Percentiles rank a stretch among this genome's conserved stretches.
These are phyloP conservation scores for Zootermopsis nevadensis DNA, from an alignment of 2,888 invertebrate species.

Conservation along the genomic window DNA sequence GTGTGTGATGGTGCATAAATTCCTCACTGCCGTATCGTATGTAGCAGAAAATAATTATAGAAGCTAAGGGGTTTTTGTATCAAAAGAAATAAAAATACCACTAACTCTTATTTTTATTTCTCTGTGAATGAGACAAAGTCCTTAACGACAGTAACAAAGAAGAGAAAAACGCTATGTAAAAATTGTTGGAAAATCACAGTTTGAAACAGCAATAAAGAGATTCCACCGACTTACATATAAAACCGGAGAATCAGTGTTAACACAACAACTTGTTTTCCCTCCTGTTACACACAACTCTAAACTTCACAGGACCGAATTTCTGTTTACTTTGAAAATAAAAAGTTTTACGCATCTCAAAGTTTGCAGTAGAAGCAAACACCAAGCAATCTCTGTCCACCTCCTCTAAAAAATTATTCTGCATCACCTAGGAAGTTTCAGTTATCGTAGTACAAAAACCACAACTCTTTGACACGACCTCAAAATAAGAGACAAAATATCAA, in stretches of 20 bases:
- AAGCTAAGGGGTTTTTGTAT: neutral
- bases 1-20: neutral
- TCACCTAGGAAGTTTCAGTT: neutral
- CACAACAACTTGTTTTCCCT: constrained; percentile 9
- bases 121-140: neutral
- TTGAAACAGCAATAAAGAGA: neutral
- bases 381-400: neutral
- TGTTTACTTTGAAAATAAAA: constrained; percentile 4
- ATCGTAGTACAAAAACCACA: neutral
- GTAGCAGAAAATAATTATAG: neutral
- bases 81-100: neutral
- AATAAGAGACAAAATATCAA: neutral
- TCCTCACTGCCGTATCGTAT: neutral
- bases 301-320: neutral
- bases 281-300: constrained; percentile 8
- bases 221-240: neutral
- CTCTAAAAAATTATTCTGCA: neutral
- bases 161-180: neutral
- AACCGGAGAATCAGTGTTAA: constrained; percentile 4
- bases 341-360: constrained; percentile 25
- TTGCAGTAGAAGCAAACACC: neutral
- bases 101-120: neutral
- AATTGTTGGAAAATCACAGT: neutral
- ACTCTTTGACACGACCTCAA: neutral
- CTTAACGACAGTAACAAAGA: neutral